These are phyloP conservation scores for Anagyrus pseudococci DNA, from an alignment of 2,888 invertebrate species.

Conservation along the genomic window DNA sequence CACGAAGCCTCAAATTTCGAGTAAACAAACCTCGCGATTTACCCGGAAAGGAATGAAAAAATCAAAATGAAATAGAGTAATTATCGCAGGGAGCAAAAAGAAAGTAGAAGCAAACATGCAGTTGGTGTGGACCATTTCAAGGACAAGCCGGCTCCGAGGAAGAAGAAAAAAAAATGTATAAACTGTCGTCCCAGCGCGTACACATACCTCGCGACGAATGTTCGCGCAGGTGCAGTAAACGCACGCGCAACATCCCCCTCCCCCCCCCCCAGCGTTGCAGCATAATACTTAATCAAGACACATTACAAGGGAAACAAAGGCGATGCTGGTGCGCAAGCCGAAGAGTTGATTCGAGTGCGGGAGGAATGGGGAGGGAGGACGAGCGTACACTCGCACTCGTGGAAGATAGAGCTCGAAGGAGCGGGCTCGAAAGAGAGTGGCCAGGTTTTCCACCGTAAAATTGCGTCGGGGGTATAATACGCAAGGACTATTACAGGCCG, in stretches of 20 bases:
- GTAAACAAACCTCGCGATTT: neutral
- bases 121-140: no score
- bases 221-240: constrained; percentile 10
- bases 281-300: constrained; percentile 39
- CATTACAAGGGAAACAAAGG: constrained; percentile 36
- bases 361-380: constrained; percentile 20
- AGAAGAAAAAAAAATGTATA: constrained; percentile 16
- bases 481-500: constrained; percentile 39
- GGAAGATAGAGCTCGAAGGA: no score
- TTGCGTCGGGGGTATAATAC: constrained; percentile 40
- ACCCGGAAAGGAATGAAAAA: neutral
- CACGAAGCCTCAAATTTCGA: neutral
- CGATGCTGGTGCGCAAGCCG: no score
- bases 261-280: neutral
- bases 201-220: constrained; percentile 6
- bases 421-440: constrained; percentile 12
- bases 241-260: constrained; percentile 3
- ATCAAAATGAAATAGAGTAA: constrained; percentile 7
- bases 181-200: constrained; percentile 36
- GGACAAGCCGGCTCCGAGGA: neutral
- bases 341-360: no score
- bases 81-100: constrained; percentile 4
- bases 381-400: no score
- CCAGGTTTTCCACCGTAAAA: constrained; percentile 36
- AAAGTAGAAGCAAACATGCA: neutral